Evolutionary conservation across 2,888 invertebrate genomes (phyloP).

Genomic region (Pocota personata): DNA sequence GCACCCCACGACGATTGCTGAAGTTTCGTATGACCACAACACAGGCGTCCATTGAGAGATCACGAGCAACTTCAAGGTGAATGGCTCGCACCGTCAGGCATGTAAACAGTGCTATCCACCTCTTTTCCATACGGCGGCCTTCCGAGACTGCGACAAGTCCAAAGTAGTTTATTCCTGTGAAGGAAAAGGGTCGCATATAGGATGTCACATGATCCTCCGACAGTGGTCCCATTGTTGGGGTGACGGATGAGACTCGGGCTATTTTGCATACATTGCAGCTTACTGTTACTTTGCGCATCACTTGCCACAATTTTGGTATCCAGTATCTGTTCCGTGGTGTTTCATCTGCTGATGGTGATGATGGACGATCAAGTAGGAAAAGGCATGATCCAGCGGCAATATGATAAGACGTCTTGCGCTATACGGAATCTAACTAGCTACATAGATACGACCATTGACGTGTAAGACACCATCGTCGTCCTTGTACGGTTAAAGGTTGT

Average conservation of each 20-base stretch:
- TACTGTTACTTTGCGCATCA: not conserved
- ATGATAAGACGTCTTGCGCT: slow-evolving; percentile 25
- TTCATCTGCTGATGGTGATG: slow-evolving; percentile 24
- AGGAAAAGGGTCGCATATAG: too few species aligned
- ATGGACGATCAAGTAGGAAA: slow-evolving; percentile 1
- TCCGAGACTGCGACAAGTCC: too few species aligned
- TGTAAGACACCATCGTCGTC: slow-evolving; percentile 29
- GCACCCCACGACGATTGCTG: slow-evolving; percentile 45
- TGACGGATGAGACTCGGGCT: not conserved
- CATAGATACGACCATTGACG: slow-evolving; percentile 40
- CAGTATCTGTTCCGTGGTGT: slow-evolving; percentile 43
- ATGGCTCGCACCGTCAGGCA: too few species aligned
- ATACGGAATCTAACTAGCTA: slow-evolving; percentile 52
- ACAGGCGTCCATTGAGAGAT: too few species aligned
- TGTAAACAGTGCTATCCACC: too few species aligned
- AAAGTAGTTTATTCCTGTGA: too few species aligned
- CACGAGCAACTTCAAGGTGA: too few species aligned
- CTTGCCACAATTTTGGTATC: slow-evolving; percentile 16
- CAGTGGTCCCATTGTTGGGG: slow-evolving; percentile 65
- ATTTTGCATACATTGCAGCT: slow-evolving; percentile 37
- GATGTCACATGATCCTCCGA: slow-evolving; percentile 58
- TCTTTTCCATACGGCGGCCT: too few species aligned
- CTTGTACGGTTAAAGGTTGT: slow-evolving; percentile 11
- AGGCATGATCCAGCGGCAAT: slow-evolving; percentile 13
- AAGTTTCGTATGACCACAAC: too few species aligned